Evolutionary conservation across 2,113 vertebrate species (phyloP).

Genomic region (Pipa parva): DNA sequence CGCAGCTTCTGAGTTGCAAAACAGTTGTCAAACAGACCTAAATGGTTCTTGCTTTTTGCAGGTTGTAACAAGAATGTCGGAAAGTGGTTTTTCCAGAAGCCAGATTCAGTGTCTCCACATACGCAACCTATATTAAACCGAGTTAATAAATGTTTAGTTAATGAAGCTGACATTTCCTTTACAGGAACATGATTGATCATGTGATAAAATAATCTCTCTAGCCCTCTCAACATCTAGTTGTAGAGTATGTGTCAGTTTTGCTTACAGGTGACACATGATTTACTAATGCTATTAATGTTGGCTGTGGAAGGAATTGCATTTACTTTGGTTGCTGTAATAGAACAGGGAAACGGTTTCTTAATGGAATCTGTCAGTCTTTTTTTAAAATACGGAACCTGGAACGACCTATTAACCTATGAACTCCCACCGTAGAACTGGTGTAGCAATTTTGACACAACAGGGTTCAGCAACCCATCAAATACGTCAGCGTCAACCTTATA

Average conservation of each 20-base stretch:
- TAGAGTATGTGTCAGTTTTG: background rate
- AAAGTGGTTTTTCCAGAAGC: slow-evolving; percentile 58
- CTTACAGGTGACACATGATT: background rate
- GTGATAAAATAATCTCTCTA: background rate
- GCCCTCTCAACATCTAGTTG: background rate
- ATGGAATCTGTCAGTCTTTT: background rate
- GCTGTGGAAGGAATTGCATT: background rate
- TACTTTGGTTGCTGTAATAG: background rate
- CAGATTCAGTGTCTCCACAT: background rate
- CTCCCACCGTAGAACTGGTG: background rate
- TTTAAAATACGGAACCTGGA: background rate
- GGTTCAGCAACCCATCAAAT: background rate
- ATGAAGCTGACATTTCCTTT: slow-evolving; percentile 11
- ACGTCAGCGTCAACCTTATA: background rate
- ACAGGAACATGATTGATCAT: background rate
- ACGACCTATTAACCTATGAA: background rate
- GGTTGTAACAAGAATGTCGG: too few relatives aligned
- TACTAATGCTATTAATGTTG: background rate
- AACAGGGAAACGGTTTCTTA: background rate
- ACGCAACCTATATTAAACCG: slow-evolving; percentile 1
- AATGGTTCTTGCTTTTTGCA: too few relatives aligned
- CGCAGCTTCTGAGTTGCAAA: too few relatives aligned
- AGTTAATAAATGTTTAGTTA: slow-evolving; percentile 8
- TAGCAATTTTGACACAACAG: background rate
- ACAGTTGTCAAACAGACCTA: too few relatives aligned